phyloP scores from a whole-genome alignment of 1,140 invertebrate species.

The Aporrectodea caliginosa region DNA sequence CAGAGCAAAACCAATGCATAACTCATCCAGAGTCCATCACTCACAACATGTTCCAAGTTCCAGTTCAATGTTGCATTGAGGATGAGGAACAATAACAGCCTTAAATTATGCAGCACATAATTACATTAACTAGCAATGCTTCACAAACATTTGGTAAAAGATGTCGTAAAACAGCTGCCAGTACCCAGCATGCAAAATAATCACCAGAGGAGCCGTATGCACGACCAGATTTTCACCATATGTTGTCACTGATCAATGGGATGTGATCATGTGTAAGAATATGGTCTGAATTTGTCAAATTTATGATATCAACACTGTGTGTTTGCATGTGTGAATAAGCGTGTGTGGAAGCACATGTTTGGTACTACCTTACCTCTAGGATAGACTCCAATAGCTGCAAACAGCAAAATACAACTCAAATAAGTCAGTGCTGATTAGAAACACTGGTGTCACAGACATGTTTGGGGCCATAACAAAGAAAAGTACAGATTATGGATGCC shows the following conservation, averaged over 20 bases:
- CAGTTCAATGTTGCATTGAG: no score
- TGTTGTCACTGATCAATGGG: neutral
- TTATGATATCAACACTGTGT: neutral
- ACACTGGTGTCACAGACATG: no score
- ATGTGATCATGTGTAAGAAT: neutral
- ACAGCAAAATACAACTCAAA: neutral
- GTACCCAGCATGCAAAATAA: neutral
- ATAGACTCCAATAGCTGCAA: neutral
- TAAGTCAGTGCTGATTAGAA: no score
- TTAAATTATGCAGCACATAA: no score
- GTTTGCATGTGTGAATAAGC: neutral
- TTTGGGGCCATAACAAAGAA: neutral
- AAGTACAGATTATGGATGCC: neutral
- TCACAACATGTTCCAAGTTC: no score
- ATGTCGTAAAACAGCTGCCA: neutral
- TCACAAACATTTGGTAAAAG: no score
- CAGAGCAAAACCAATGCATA: no score
- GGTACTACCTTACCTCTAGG: neutral
- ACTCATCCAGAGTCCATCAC: no score
- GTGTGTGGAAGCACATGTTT: neutral
- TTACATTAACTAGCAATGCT: no score
- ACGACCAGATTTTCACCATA: neutral
- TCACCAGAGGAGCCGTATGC: no score
- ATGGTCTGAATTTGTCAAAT: neutral
- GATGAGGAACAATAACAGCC: no score